Percentiles rank a stretch among this genome's conserved stretches.
Conservation (phyloP, 2,797 vertebrate species). For the Antrozous pallidus region DNA sequence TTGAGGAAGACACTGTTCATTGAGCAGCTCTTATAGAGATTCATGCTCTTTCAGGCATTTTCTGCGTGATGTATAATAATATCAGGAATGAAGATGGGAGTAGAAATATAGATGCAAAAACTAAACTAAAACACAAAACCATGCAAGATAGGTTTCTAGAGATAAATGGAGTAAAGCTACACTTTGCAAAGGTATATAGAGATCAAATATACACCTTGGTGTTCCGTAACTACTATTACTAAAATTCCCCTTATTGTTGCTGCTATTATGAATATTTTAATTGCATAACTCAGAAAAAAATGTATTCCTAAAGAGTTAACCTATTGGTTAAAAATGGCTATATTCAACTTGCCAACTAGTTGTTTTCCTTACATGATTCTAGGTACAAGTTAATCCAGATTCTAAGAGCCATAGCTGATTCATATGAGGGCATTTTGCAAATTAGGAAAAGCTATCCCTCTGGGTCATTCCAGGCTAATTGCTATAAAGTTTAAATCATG, state of each 20-base stretch:
- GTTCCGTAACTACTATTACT: not conserved
- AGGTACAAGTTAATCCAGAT: not conserved
- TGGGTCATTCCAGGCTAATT: not conserved
- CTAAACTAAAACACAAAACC: not conserved
- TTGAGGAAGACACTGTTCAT: not conserved
- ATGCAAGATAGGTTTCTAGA: not conserved
- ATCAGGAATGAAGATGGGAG: not conserved
- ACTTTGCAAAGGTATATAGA: not conserved
- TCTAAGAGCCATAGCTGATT: not conserved
- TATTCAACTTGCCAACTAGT: not conserved
- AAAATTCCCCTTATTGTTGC: not conserved
- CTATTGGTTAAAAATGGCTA: not conserved
- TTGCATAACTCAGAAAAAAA: not conserved
- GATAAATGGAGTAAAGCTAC: not conserved
- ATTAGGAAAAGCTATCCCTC: not conserved
- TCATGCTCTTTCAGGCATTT: not conserved
- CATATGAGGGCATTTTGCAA: not conserved
- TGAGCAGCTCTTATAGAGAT: not conserved
- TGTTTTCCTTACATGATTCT: not conserved
- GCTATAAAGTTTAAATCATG: not conserved
- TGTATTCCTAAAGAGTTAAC: not conserved
- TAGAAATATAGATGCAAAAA: not conserved
- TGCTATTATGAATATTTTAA: not conserved
- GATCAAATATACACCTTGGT: not conserved
- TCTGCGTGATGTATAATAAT: not conserved